A percentile compares a stretch with the other conserved stretches of the same genome.
Evolutionary conservation across 30 jellyfish, hydroid and myxozoan species (phyloP).

Genomic region (Aurelia coerulea): DNA sequence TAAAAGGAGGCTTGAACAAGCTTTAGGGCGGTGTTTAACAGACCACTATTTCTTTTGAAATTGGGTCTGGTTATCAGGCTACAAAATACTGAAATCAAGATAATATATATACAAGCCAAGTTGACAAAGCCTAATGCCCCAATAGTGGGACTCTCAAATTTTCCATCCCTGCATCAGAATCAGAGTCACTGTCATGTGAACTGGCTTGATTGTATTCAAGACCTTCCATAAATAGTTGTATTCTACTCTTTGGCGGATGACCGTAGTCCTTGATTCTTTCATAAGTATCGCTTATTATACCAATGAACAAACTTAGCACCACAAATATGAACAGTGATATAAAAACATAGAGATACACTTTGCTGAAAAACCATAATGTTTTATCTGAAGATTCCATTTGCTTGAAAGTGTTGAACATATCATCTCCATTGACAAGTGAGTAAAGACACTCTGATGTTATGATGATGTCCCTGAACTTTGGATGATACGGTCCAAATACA

Average conservation of each 20-base stretch:
- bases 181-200: constrained; percentile 36
- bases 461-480: constrained; percentile 77
- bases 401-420: constrained; percentile 92
- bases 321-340: constrained; percentile 90
- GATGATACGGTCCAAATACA: constrained; percentile 96
- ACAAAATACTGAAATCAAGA: too few relatives aligned
- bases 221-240: constrained; percentile 96
- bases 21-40: too few relatives aligned
- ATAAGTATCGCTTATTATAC: constrained; percentile 91
- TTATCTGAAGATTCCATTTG: constrained; percentile 67
- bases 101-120: too few relatives aligned
- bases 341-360: constrained; percentile 81
- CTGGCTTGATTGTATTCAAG: constrained; percentile 73
- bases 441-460: constrained; percentile 93
- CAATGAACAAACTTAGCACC: constrained; percentile 89
- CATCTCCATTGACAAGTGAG: constrained; percentile 98
- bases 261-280: constrained; percentile 98
- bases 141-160: too few relatives aligned
- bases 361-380: constrained; percentile 86
- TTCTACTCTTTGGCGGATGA: constrained; percentile 96
- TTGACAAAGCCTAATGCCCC: too few relatives aligned
- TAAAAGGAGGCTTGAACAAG: too few relatives aligned
- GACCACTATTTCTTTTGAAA: too few relatives aligned
- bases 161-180: neutral
- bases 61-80: too few relatives aligned